Evolutionary conservation across 2,113 vertebrate species (phyloP).

Genomic region (Brachirus orientalis): DNA sequence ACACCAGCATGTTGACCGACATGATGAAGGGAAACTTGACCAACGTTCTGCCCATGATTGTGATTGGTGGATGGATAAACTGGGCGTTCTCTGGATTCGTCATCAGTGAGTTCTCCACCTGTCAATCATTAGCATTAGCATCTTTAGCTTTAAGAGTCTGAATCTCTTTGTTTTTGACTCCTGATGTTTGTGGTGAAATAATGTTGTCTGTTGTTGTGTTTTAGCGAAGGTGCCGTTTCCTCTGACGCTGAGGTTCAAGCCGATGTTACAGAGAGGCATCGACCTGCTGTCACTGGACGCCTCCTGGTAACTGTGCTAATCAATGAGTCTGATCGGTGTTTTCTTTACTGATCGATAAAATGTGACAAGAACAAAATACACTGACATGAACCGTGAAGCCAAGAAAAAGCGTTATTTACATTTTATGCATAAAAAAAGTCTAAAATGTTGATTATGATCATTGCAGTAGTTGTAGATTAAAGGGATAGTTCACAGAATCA

Average conservation of each 20-base stretch:
- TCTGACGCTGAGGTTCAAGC: conserved; percentile 86
- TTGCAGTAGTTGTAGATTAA: too few relatives aligned
- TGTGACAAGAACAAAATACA: too few relatives aligned
- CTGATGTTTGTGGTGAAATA: too few relatives aligned
- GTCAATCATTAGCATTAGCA: neutral
- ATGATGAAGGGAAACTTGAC: conserved; percentile 90
- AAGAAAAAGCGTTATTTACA: too few relatives aligned
- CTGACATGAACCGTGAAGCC: too few relatives aligned
- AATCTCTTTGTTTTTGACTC: neutral
- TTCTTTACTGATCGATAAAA: too few relatives aligned
- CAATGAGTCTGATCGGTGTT: too few relatives aligned
- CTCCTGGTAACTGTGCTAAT: conserved; percentile 77
- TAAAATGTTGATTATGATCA: too few relatives aligned
- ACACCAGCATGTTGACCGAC: conserved; percentile 85
- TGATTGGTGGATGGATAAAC: conserved; percentile 90
- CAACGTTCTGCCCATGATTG: conserved; percentile 87
- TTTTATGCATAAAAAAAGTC: too few relatives aligned
- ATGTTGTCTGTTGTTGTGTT: neutral
- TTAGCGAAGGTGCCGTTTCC: conserved; percentile 85
- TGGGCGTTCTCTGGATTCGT: conserved; percentile 90
- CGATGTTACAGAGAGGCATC: conserved; percentile 87
- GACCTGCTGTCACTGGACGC: conserved; percentile 85
- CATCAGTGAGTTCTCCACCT: conserved; percentile 80
- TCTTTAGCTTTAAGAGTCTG: too few relatives aligned
- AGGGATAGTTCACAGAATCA: too few relatives aligned